These are phyloP conservation scores for Hydrozoanthus tunicans DNA, from an alignment of 64 coral and sea anemone species.

Conservation along the genomic window DNA sequence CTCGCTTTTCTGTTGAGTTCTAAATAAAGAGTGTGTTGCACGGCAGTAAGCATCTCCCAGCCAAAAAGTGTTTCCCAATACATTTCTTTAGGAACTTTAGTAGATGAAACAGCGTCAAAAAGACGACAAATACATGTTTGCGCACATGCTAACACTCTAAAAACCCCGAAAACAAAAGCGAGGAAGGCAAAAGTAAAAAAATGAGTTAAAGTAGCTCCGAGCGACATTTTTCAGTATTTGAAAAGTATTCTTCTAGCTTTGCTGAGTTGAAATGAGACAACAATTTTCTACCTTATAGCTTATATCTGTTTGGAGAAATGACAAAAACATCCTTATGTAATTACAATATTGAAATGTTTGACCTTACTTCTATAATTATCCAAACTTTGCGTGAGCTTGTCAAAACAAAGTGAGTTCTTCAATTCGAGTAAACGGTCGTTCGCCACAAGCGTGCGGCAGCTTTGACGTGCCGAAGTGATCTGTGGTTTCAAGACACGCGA, in stretches of 20 bases:
- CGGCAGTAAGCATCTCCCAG: constrained; percentile 44
- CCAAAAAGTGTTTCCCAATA: constrained; percentile 55
- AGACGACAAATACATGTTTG: neutral
- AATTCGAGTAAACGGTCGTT: neutral
- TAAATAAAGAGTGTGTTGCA: constrained; percentile 7
- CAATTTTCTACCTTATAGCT: neutral
- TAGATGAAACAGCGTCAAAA: neutral
- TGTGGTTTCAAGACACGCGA: neutral
- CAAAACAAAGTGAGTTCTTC: neutral
- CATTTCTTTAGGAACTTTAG: constrained; percentile 27
- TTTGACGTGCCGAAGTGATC: neutral
- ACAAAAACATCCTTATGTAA: neutral
- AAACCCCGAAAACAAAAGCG: constrained; percentile 2
- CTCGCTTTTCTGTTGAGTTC: constrained; percentile 45
- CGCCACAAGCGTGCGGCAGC: neutral
- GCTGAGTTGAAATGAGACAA: neutral
- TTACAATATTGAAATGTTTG: constrained; percentile 10
- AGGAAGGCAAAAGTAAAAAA: neutral
- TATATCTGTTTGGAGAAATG: constrained; percentile 30
- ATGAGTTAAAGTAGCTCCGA: neutral
- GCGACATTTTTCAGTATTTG: neutral
- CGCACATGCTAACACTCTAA: neutral
- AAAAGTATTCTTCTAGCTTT: neutral
- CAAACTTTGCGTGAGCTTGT: constrained; percentile 36
- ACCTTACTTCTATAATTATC: constrained; percentile 34